Evolutionary conservation across 1,140 invertebrate genomes (phyloP), one percentile per base, ranked within the genome.

Genomic region (Bemisia tabaci): DNA sequence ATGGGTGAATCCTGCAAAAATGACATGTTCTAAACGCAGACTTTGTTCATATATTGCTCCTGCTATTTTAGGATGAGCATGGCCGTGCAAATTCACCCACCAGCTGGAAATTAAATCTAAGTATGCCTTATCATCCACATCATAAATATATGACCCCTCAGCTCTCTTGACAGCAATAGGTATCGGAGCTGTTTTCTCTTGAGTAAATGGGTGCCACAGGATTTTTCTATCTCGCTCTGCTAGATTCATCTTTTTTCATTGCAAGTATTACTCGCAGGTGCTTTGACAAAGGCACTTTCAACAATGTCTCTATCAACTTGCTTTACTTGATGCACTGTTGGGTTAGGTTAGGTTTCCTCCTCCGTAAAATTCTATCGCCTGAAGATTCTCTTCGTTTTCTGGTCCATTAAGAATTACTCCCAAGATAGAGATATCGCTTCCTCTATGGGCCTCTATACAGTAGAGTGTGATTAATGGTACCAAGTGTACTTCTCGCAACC

Each of bases 1-100:
- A 65, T 71, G 70, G 25, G 67, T 70, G 24, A 69, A 59, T 17
- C 70, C 69, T 22, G 24, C 70, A 48, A 71, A 67, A 21, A 71
- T 71, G 1, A 71, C 68, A 59, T 71, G 70, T 12, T 59, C 59
- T 17, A 70, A n/a, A 9, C 17, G 67, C 21, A n/a, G 9, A 1
- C 62, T 21, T 61, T 71, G 70, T 23, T 71, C 12, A 25, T 22
- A 48, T n/a, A 69, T 61, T 11, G 65, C 65, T 25, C 67, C 17
- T 22, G 27, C 58, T 33, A 71, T 63, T 11, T 65, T 22, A 1
- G 67, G 64, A 23, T 71, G 26, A 24, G n/a, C 23, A 26, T 71
- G 62, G n/a, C 70, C 70, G 62, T 64, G 63, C 1, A 71, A 26
- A 26, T 26, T 64, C 21, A 61, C 66, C 70, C 70, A 71, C 70